These are phyloP conservation scores for Melanotaenia maccullochi DNA, from an alignment of 2,797 vertebrate species.

Conservation along the genomic window DNA sequence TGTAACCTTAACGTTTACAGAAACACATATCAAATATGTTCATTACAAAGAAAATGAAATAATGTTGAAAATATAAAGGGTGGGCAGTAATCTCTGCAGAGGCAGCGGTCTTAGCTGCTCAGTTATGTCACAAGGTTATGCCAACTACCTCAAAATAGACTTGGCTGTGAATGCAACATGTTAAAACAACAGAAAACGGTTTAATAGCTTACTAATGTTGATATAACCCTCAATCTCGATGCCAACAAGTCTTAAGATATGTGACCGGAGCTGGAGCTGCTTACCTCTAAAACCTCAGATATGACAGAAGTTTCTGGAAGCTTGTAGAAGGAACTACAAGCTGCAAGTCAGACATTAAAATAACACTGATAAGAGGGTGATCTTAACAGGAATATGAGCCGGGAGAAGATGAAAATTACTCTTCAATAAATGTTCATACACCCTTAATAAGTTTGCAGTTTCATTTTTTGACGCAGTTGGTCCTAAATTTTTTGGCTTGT, in stretches of 20 bases:
- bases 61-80: not conserved
- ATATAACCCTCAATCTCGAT: slow-evolving; percentile 35
- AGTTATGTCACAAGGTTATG: slow-evolving; percentile 27
- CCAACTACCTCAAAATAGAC: slow-evolving; percentile 48
- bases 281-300: slow-evolving; percentile 8
- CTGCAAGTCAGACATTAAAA: not conserved
- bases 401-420: slow-evolving; percentile 12
- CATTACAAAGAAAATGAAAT: not conserved
- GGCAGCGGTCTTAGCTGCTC: slow-evolving; percentile 12
- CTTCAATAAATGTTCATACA: slow-evolving; percentile 9
- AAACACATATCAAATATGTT: not conserved
- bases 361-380: slow-evolving; percentile 9
- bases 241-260: slow-evolving; percentile 4
- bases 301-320: slow-evolving; percentile 7
- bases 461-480: slow-evolving; percentile 10
- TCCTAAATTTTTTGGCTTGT: not conserved
- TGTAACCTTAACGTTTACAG: not conserved
- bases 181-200: slow-evolving; percentile 55
- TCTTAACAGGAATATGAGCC: slow-evolving; percentile 15
- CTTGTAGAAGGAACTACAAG: not conserved
- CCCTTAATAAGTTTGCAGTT: not conserved
- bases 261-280: not conserved
- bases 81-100: slow-evolving; percentile 14
- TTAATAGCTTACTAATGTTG: slow-evolving; percentile 55
- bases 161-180: slow-evolving; percentile 19